Percentiles rank a stretch among this genome's conserved stretches.
phyloP scores from a whole-genome alignment of 2,888 invertebrate genomes.

The Andrena trimmerana region DNA sequence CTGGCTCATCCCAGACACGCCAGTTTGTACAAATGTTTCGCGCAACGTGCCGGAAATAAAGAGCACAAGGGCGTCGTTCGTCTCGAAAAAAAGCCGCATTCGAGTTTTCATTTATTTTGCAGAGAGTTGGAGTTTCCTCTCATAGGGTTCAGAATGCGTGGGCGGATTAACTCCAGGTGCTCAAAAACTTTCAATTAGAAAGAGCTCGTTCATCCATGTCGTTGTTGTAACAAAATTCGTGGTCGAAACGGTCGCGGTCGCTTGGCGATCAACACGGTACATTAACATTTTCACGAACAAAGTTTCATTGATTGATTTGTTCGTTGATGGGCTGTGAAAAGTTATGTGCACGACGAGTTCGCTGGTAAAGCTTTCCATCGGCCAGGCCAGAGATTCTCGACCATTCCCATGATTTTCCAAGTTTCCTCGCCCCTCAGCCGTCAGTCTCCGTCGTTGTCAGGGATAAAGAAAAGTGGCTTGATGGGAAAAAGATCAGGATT shows the following conservation, averaged over 20 bases:
- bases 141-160: too few species aligned
- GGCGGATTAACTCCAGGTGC: too few species aligned
- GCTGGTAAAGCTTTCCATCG: slow-evolving; percentile 1
- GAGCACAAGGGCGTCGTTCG: slow-evolving; percentile 12
- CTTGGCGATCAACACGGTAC: not conserved
- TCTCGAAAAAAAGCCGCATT: slow-evolving; percentile 9
- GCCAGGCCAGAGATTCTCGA: not conserved
- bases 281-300: not conserved
- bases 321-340: slow-evolving; percentile 18
- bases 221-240: too few species aligned
- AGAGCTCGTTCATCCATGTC: too few species aligned
- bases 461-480: too few species aligned
- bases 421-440: not conserved
- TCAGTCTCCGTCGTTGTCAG: not conserved
- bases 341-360: slow-evolving; percentile 1
- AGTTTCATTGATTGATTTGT: slow-evolving; percentile 3
- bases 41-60: slow-evolving; percentile 28
- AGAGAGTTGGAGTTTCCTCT: too few species aligned
- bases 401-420: not conserved
- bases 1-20: not conserved
- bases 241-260: not conserved
- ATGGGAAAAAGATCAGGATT: too few species aligned
- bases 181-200: too few species aligned
- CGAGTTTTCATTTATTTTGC: slow-evolving; percentile 19
- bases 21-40: slow-evolving; percentile 26